These are phyloP conservation scores for Mimachlamys varia DNA, from an alignment of 2,888 invertebrate species.

Conservation along the genomic window DNA sequence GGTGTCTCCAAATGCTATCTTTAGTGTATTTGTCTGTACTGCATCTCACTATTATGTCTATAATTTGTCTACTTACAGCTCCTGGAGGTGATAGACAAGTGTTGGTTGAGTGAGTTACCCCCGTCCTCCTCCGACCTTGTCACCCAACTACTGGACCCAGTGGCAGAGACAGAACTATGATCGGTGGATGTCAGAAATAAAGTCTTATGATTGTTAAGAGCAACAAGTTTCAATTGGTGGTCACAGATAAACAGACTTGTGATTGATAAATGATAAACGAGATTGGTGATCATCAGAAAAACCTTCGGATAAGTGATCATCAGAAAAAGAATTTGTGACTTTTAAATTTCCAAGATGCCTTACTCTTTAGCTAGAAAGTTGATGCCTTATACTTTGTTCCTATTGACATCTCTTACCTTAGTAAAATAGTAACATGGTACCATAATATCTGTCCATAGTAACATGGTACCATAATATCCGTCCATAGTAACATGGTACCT, in stretches of 20 bases:
- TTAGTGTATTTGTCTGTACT: not conserved
- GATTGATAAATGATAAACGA: no score
- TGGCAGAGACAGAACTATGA: slow-evolving; percentile 73
- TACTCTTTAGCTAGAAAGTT: no score
- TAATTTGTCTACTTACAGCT: slow-evolving; percentile 61
- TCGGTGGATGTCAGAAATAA: not conserved
- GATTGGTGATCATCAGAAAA: no score
- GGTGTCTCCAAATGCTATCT: not conserved
- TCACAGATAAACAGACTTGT: not conserved
- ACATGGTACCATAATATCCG: not conserved
- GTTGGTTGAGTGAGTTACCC: slow-evolving; percentile 73
- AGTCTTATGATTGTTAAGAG: not conserved
- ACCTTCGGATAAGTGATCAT: no score
- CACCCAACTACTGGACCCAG: slow-evolving; percentile 70
- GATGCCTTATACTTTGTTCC: not conserved
- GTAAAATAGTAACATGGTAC: not conserved
- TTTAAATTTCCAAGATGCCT: no score
- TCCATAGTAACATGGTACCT: not conserved
- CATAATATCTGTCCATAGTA: not conserved
- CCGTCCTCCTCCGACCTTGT: slow-evolving; percentile 70
- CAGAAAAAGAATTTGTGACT: no score
- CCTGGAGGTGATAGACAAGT: slow-evolving; percentile 68
- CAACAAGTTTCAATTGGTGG: not conserved
- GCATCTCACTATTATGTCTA: no score
- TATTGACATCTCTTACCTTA: not conserved